phyloP scores from a whole-genome alignment of 2,888 invertebrate genomes.

The Dicroscelio sp. region DNA sequence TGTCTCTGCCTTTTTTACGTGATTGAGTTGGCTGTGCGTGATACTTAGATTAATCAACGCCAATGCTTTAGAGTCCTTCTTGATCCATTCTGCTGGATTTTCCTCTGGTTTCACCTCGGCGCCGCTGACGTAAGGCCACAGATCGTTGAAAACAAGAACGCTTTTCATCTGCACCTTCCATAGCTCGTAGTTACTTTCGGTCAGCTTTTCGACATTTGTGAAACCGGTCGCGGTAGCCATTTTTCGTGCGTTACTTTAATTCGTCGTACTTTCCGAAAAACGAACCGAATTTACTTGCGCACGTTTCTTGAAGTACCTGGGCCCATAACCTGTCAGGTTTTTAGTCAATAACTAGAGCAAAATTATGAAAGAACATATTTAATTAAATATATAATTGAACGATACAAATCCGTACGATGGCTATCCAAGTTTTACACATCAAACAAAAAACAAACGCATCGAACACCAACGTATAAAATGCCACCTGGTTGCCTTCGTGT shows the following conservation, averaged over 20 bases:
- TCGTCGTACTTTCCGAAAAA: too few relatives aligned
- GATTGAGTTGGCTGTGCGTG: slow-evolving; percentile 44
- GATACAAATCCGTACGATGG: too few relatives aligned
- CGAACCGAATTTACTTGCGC: neutral
- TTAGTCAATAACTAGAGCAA: too few relatives aligned
- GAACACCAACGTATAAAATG: too few relatives aligned
- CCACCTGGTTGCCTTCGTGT: too few relatives aligned
- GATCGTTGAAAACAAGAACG: neutral
- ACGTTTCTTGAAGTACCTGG: neutral
- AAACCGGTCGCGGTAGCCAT: slow-evolving; percentile 24
- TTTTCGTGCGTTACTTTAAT: neutral
- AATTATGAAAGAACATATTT: too few relatives aligned
- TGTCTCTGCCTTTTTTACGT: slow-evolving; percentile 29
- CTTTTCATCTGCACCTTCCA: slow-evolving; percentile 35
- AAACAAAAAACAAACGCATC: too few relatives aligned
- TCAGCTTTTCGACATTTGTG: slow-evolving; percentile 26
- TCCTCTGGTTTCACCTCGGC: slow-evolving; percentile 31
- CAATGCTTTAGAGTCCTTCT: slow-evolving; percentile 72
- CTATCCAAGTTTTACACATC: too few relatives aligned
- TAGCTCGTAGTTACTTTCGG: slow-evolving; percentile 21
- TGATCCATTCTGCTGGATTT: slow-evolving; percentile 40
- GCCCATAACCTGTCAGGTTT: neutral
- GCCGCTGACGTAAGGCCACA: slow-evolving; percentile 63
- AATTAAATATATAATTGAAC: too few relatives aligned
- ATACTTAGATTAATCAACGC: slow-evolving; percentile 70